These are phyloP conservation scores for Sciaenops ocellatus DNA, from an alignment of 2,797 vertebrate species.

Conservation along the genomic window DNA sequence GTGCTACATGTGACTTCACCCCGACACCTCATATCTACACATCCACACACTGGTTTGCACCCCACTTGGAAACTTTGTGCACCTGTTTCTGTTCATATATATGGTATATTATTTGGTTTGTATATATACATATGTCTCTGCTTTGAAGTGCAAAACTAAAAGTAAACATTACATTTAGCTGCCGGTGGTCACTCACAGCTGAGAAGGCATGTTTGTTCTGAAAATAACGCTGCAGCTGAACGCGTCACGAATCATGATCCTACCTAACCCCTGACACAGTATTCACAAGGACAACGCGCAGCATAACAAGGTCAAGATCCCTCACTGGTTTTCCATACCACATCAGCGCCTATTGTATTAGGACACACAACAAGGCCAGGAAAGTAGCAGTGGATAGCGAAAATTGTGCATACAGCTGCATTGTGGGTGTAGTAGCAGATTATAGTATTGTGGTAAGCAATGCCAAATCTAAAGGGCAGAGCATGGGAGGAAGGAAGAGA, in stretches of 20 bases:
- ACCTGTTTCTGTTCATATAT: not conserved
- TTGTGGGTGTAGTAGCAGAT: not conserved
- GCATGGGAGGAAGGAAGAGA: not conserved
- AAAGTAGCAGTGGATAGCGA: not conserved
- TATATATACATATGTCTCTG: not conserved
- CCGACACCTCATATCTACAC: not conserved
- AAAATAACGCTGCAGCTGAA: not conserved
- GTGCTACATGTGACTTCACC: not conserved
- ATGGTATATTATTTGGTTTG: not conserved
- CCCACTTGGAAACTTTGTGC: not conserved
- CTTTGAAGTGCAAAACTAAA: not conserved
- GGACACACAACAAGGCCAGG: not conserved
- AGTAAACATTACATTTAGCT: not conserved
- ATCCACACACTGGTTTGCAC: not conserved
- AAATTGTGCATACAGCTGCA: not conserved
- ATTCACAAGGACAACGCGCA: slow-evolving; percentile 3
- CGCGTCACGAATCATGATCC: not conserved
- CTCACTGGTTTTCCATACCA: not conserved
- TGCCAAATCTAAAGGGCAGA: too few relatives aligned
- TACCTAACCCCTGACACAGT: not conserved
- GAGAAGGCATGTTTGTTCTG: slow-evolving; percentile 8
- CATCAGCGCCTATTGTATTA: too few relatives aligned
- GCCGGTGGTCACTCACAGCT: not conserved
- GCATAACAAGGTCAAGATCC: not conserved
- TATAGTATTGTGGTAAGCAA: not conserved